Evolutionary conservation across 2,113 vertebrate species (phyloP).

Genomic region (Empidonax alnorum): DNA sequence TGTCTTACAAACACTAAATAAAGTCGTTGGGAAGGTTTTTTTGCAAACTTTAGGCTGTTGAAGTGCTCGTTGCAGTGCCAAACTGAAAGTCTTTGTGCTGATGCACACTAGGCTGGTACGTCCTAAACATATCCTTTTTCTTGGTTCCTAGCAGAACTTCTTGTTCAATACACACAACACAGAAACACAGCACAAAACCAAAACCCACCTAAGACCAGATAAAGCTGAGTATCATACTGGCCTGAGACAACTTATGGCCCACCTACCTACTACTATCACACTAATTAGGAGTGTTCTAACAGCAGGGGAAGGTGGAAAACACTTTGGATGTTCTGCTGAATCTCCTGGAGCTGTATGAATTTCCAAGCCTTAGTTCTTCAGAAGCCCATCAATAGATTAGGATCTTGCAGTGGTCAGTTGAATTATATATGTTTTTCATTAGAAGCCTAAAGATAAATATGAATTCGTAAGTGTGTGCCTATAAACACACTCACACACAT

Average conservation of each 20-base stretch:
- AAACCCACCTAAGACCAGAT: neutral
- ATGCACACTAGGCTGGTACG: accelerated
- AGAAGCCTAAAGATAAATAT: conserved; percentile 29
- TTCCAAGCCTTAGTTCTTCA: neutral
- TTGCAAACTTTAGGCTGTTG: accelerated
- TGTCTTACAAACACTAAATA: neutral
- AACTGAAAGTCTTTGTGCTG: neutral
- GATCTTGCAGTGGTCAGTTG: conserved; percentile 6
- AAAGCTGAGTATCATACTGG: neutral
- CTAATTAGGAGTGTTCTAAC: neutral
- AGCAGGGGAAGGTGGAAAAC: neutral
- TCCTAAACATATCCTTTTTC: neutral
- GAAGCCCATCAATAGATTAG: neutral
- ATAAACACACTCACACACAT: neutral
- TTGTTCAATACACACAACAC: neutral
- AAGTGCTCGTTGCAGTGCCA: neutral
- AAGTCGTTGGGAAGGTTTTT: neutral
- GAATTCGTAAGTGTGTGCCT: neutral
- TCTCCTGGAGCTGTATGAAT: neutral
- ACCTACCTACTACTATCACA: neutral
- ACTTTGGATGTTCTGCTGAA: neutral
- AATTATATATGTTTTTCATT: conserved; percentile 32
- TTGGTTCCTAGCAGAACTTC: neutral
- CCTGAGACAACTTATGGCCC: neutral
- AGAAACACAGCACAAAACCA: accelerated